phyloP scores from a whole-genome alignment of 2,888 invertebrate species.

The Idaea straminata region DNA sequence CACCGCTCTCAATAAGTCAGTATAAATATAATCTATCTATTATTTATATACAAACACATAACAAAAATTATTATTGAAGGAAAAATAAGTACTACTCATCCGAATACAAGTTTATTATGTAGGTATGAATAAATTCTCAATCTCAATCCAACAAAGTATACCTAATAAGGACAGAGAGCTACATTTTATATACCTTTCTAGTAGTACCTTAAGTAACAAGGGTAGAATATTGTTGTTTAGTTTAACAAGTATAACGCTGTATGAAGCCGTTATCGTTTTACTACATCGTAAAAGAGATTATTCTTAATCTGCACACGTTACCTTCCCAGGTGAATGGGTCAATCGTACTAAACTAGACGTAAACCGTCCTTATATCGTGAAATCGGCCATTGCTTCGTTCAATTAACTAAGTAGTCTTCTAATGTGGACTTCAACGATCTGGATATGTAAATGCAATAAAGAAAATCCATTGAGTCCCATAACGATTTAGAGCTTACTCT shows the following conservation, averaged over 20 bases:
- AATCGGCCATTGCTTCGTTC: conserved; percentile 40
- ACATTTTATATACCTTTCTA: not conserved
- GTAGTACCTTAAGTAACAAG: not conserved
- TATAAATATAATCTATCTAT: too few species aligned
- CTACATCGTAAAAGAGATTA: conserved; percentile 18
- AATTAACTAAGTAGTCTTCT: conserved; percentile 60
- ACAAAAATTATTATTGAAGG: too few species aligned
- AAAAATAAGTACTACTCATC: too few species aligned
- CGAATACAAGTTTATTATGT: not conserved
- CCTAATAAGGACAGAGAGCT: not conserved
- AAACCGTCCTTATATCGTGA: conserved; percentile 23
- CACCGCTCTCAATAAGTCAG: too few species aligned
- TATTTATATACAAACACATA: too few species aligned
- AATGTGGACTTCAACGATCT: conserved; percentile 53
- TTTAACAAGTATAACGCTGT: conserved; percentile 4
- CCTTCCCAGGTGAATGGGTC: conserved; percentile 16
- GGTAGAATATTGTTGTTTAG: not conserved
- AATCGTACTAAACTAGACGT: conserved; percentile 25
- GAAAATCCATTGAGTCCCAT: conserved; percentile 64
- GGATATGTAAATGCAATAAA: conserved; percentile 71
- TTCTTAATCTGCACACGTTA: conserved; percentile 23
- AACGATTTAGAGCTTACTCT: conserved; percentile 60
- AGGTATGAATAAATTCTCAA: not conserved
- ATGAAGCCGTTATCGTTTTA: conserved; percentile 11
- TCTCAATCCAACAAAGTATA: not conserved